Percentiles rank a stretch among this genome's conserved stretches.
These are phyloP conservation scores for Galerucella pusilla DNA, from an alignment of 2,888 invertebrate species.

Conservation along the genomic window DNA sequence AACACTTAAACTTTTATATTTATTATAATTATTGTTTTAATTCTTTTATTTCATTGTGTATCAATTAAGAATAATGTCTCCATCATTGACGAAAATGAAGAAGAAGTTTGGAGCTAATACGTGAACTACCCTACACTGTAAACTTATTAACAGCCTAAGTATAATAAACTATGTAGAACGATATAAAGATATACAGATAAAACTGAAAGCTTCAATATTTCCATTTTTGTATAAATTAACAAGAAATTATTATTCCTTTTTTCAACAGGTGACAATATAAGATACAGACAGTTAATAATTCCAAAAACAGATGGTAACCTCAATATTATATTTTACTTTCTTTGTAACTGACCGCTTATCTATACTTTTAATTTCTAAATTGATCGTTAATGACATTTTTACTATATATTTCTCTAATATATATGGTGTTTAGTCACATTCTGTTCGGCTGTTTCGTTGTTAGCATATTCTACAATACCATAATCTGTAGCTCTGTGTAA, in stretches of 20 bases:
- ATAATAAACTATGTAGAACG: neutral
- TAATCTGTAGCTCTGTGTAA: neutral
- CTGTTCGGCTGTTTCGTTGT: neutral
- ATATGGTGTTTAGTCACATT: constrained; percentile 1
- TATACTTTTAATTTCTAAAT: neutral
- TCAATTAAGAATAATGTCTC: too few relatives aligned
- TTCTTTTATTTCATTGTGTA: too few relatives aligned
- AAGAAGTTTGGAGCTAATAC: too few relatives aligned
- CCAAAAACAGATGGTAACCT: constrained; percentile 16
- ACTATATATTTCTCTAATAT: neutral
- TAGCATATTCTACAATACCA: neutral
- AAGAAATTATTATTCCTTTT: neutral
- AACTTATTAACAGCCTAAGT: too few relatives aligned
- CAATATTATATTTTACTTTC: constrained; percentile 13
- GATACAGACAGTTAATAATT: neutral
- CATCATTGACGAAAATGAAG: too few relatives aligned
- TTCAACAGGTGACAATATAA: neutral
- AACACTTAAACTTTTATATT: too few relatives aligned
- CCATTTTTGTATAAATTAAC: constrained; percentile 6
- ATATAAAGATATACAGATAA: neutral
- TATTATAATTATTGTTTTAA: too few relatives aligned
- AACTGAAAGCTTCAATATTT: neutral
- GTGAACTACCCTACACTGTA: too few relatives aligned
- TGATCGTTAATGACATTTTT: neutral
- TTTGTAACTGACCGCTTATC: neutral